A percentile compares a stretch with the other conserved stretches of the same genome.
phyloP scores from a whole-genome alignment of 2,888 invertebrate species.

The Lysandra bellargus region DNA sequence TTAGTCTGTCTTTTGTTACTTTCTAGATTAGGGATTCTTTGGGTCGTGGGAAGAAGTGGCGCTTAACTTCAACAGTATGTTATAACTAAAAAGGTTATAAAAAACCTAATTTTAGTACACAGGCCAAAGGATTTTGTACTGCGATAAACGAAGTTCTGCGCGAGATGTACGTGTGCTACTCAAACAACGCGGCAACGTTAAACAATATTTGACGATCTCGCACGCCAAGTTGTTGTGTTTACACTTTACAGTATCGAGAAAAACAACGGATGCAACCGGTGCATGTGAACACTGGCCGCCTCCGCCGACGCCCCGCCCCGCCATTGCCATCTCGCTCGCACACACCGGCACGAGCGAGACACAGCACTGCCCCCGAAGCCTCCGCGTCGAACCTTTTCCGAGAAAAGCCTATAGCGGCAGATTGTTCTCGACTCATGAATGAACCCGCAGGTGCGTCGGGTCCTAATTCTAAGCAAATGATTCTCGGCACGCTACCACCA shows the following conservation, averaged over 20 bases:
- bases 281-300: conserved; percentile 53
- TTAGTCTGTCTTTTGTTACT: too few species aligned
- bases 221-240: not conserved
- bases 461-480: conserved; percentile 57
- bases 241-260: conserved; percentile 51
- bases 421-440: conserved; percentile 78
- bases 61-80: too few species aligned
- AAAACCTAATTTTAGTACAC: too few species aligned
- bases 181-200: too few species aligned
- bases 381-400: conserved; percentile 67
- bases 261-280: conserved; percentile 58
- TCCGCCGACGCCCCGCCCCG: conserved; percentile 66
- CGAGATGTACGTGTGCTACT: not conserved
- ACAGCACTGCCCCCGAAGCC: conserved; percentile 68
- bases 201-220: not conserved
- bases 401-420: conserved; percentile 77
- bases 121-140: too few species aligned
- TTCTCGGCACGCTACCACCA: conserved; percentile 72
- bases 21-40: too few species aligned
- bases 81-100: too few species aligned
- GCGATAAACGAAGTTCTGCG: too few species aligned
- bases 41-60: too few species aligned
- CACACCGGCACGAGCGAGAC: conserved; percentile 59
- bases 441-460: conserved; percentile 71
- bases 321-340: conserved; percentile 71